Evolutionary conservation across 1,140 invertebrate genomes (phyloP), one percentile per base, ranked within the genome.

Genomic region (Pseudomyrmex dendroicus): DNA sequence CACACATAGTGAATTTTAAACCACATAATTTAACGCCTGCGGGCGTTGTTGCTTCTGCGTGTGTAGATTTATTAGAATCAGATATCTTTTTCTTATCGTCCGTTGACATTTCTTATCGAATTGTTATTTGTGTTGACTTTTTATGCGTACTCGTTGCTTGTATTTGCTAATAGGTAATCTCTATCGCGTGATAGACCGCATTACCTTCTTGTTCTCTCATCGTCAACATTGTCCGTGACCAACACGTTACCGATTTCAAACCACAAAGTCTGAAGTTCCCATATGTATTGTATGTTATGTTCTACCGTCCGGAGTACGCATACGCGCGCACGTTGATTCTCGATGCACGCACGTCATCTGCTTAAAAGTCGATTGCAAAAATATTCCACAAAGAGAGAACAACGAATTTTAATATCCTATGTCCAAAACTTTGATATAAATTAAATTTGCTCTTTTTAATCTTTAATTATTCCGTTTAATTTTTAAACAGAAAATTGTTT

Each of bases 281-380:
- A 94, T 94, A 94, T 94, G 93, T 94, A 94, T 94, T 93, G 92
- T 92, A 91, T 94, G 89, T 90, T 90, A 91, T 94, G 89, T 90
- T 90, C 91, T 91, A 91, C 90, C 91, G 89, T 91, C 74, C 91
- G 90, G 89, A 90, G 89, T 87, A 83, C 87, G 83, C 85, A 82
- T 73, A 86, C 77, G 83, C 85, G 85, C 84, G 85, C 89, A 82
- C 74, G 83, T 62, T 67, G 84, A 90, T 89, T 89, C 88, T 89
- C 88, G 20, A 20, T 20, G 20, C 83, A 87, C 84, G 83, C 2
- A 25, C 2, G 25, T 25, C 25, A 25, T 25, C 2, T 2, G 25
- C 25, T 25, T 25, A 25, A 25, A 25, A 25, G 0, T 25, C 25
- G 25, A 25, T 25, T 2, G 25, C 2, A 2, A 25, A 25, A 25